phyloP scores from a whole-genome alignment of 2,888 invertebrate genomes.

The Idaea dimidiata region DNA sequence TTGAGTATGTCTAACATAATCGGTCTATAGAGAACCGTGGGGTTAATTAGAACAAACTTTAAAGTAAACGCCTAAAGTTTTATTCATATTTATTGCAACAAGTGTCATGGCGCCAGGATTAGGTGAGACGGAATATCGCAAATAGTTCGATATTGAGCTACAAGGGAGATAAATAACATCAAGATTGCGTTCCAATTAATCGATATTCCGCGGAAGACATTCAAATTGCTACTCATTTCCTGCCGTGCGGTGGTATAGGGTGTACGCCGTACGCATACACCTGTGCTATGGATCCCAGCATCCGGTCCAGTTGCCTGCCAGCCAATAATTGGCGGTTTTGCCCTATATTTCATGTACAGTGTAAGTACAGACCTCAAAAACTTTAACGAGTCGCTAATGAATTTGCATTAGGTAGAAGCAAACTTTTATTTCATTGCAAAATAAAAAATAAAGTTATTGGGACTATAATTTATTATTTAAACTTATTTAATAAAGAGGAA shows the following conservation, averaged over 20 bases:
- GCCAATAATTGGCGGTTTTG: slow-evolving; percentile 67
- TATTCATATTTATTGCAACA: background rate
- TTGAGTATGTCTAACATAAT: background rate
- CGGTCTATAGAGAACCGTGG: background rate
- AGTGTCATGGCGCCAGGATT: background rate
- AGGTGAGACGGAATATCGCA: background rate
- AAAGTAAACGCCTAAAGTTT: background rate
- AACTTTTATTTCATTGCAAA: background rate
- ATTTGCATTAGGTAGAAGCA: background rate
- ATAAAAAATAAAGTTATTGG: no score
- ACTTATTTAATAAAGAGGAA: no score
- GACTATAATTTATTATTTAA: no score
- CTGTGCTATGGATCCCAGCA: slow-evolving; percentile 72
- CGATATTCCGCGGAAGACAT: slow-evolving; percentile 67
- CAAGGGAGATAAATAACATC: slow-evolving; percentile 27
- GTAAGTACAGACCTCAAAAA: background rate
- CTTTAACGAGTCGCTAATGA: background rate
- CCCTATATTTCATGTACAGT: slow-evolving; percentile 47
- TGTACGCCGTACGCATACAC: slow-evolving; percentile 58
- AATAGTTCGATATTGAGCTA: background rate
- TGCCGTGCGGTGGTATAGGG: slow-evolving; percentile 53
- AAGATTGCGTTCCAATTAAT: slow-evolving; percentile 60
- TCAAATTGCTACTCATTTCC: slow-evolving; percentile 73
- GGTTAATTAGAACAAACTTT: no score
- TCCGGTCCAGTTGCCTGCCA: slow-evolving; percentile 48